Conservation (phyloP, 2,888 invertebrate species). For the Lasioglossum leucozonium region DNA sequence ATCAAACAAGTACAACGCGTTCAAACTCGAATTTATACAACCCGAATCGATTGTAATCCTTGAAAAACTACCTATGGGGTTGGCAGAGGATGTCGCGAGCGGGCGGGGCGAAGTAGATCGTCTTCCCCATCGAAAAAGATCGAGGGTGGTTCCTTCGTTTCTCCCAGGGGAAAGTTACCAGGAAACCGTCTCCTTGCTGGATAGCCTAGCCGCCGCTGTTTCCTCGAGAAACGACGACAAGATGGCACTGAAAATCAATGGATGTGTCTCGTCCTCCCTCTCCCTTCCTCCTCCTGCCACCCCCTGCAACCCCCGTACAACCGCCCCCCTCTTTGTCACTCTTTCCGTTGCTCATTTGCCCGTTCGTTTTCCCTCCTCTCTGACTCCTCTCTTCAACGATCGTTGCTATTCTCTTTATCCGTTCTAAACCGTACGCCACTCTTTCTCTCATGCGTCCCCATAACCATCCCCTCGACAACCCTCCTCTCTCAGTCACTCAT, state of each 20-base stretch:
- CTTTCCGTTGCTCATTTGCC: conserved; percentile 45
- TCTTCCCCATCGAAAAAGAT: conserved; percentile 32
- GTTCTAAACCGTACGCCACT: conserved; percentile 30
- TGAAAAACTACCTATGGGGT: not conserved
- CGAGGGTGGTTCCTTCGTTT: conserved; percentile 43
- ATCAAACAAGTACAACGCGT: not conserved
- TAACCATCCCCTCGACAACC: conserved; percentile 12
- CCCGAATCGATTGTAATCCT: conserved; percentile 24
- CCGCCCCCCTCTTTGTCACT: conserved; percentile 44
- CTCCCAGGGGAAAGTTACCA: conserved; percentile 49
- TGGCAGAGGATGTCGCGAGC: not conserved
- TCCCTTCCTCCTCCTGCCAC: conserved; percentile 37
- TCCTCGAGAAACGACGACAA: conserved; percentile 80
- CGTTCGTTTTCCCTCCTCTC: conserved; percentile 28
- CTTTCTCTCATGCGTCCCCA: conserved; percentile 20
- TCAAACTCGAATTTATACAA: conserved; percentile 29
- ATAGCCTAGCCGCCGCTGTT: conserved; percentile 54
- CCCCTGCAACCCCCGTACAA: conserved; percentile 35
- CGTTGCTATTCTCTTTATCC: conserved; percentile 42
- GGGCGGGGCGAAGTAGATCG: conserved; percentile 39
- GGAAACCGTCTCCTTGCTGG: conserved; percentile 40
- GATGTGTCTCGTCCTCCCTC: conserved; percentile 72
- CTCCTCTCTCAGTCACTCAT: conserved; percentile 75
- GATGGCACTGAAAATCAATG: conserved; percentile 84
- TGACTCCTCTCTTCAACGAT: conserved; percentile 41